Base-by-base conservation (phyloP, 2,797 vertebrate genomes). In the Coilia nasus region DNA sequence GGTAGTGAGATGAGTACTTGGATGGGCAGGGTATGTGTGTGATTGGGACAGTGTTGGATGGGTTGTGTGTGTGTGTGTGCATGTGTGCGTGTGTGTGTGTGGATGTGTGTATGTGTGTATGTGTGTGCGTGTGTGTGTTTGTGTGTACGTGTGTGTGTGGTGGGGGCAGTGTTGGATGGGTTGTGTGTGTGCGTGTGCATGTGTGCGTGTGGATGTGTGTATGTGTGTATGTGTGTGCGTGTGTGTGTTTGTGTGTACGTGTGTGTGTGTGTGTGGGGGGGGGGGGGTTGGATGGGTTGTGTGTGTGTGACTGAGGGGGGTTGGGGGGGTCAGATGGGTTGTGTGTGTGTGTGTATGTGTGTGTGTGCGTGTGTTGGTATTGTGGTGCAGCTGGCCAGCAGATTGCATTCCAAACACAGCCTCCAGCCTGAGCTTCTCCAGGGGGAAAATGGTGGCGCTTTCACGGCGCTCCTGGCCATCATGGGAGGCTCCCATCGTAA, bases 361-460 rank as follows among this genome's bases (percentile, higher is more conserved):
- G 46, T 47, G 4, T 47, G 46, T 47, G 46, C 10, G 46, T 47
- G 46, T 47, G 10, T 47, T 11, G 28, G 67, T 12, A 31, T 14
- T 0, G 71, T 17, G 31, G 31, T 9, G 35, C 95, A 95, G 95
- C 95, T 95, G 93, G 92, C 88, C 88, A 89, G 92, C 94, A 95
- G 92, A 94, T 93, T 94, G 93, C 91, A 92, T 95, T 95, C 93
- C 94, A 93, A 91, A 93, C 92, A 91, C 89, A 85, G 87, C 91
- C 92, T 91, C 93, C 89, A 85, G 91, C 89, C 88, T 89, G 90
- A 90, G 71, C 88, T 85, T 28, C 82, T 90, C 86, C 86, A 83
- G 83, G 23, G 87, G 90, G 91, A 87, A 87, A 83, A 87, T 62
- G 78, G 85, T 84, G 88, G 83, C 89, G 90, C 86, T 75, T 87